phyloP scores from a whole-genome alignment of 2,888 invertebrate genomes.

The Glaucopsyche alexis region DNA sequence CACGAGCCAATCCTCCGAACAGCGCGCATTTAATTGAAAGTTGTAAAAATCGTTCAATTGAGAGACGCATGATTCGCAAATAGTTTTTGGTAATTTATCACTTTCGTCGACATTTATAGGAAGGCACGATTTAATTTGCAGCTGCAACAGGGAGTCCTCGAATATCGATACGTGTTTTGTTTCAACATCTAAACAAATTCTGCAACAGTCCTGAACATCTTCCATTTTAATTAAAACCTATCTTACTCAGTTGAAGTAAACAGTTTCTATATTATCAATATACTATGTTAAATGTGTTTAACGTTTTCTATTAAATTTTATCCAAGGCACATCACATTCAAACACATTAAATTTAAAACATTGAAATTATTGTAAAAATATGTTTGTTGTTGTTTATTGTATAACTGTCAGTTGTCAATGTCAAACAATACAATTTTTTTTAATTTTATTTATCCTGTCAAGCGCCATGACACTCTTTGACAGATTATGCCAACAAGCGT shows the following conservation, averaged over 20 bases:
- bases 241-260: neutral
- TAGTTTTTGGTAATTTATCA: constrained; percentile 63
- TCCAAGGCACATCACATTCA: too few species aligned
- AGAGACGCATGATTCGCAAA: constrained; percentile 65
- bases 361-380: too few species aligned
- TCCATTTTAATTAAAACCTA: constrained; percentile 48
- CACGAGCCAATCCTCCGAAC: constrained; percentile 72
- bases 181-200: constrained; percentile 66
- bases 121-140: constrained; percentile 69
- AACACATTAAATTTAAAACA: too few species aligned
- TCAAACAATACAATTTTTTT: too few species aligned
- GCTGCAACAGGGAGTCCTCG: constrained; percentile 58
- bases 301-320: too few species aligned
- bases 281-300: too few species aligned
- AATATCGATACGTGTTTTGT: constrained; percentile 63
- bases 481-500: too few species aligned
- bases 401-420: too few species aligned
- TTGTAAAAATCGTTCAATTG: constrained; percentile 67
- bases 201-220: constrained; percentile 60
- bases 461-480: too few species aligned
- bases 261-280: too few species aligned
- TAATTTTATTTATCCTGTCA: too few species aligned
- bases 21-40: constrained; percentile 69
- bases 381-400: too few species aligned
- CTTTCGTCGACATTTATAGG: constrained; percentile 53